Evolutionary conservation across 2,888 invertebrate species (phyloP), one percentile per base, ranked within the genome.

Genomic region (Phengaris arion): DNA sequence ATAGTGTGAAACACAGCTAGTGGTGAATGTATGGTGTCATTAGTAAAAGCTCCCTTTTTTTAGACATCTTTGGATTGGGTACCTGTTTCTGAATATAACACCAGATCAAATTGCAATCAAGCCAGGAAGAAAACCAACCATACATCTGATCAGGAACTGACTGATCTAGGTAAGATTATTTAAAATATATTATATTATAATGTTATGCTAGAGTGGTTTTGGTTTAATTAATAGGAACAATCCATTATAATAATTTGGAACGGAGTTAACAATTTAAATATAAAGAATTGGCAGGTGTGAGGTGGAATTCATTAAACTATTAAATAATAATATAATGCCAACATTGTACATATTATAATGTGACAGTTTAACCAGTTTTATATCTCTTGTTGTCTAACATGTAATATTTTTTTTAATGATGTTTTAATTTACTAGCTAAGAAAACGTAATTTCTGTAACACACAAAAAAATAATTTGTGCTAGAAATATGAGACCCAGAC

Each of bases 41-140:
- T 78, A 77, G 77, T 78, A 78, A 78, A 75, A 76, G 68, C 79
- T 52, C 73, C 74, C 74, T 77, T 80, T 79, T 92, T 93, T 84
- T 87, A 94, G 94, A 92, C 93, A 77, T 92, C 94, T 79, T 85
- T 94, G 83, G 94, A 94, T 85, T 94, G 94, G 94, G 92, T 94
- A 78, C 94, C 94, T 75, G 94, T 94, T 72, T 93, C 94, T 64
- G 94, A 94, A 85, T 93, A 93, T 82, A 94, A 94, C 81, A 85
- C 89, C 79, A 89, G 94, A 83, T 82, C 88, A 74, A 92, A 92
- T 84, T 91, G 92, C 84, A 92, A 89, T 81, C 92, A 93, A 81
- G 86, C 92, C 79, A 90, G 94, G 79, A 94, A 93, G 84, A 89
- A 89, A 79, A 88, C 92, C 77, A 94, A 94, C 81, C 92, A 92